Conservation (phyloP, 2,797 vertebrate genomes). For the Hirundo rustica region DNA sequence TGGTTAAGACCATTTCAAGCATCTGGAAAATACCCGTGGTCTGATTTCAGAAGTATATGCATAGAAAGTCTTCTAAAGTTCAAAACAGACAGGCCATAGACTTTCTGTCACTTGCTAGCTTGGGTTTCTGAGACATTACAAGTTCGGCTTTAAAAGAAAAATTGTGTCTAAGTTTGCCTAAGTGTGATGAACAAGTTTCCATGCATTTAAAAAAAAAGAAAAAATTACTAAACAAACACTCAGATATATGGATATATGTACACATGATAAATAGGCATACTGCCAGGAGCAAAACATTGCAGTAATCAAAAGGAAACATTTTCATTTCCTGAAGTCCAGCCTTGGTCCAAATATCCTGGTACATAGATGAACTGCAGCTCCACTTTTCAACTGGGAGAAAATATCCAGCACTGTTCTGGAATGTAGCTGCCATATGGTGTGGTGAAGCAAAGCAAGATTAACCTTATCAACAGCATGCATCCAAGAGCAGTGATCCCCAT, state of each 20-base stretch:
- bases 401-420: neutral
- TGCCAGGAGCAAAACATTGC: neutral
- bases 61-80: neutral
- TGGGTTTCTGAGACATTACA: neutral
- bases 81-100: neutral
- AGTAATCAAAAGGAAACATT: neutral
- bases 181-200: neutral
- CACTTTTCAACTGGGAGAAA: neutral
- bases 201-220: neutral
- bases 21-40: neutral
- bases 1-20: neutral
- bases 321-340: neutral
- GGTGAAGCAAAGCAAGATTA: neutral
- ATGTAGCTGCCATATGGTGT: neutral
- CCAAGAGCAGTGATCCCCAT: neutral
- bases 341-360: neutral
- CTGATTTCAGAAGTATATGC: neutral
- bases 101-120: neutral
- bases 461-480: neutral
- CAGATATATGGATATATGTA: neutral
- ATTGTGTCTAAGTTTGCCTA: neutral
- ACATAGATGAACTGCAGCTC: neutral
- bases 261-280: fast-evolving
- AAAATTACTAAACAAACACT: neutral
- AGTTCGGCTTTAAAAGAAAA: neutral